phyloP scores from a whole-genome alignment of 2,797 vertebrate species.

The Mormyrus proboscirostris region DNA sequence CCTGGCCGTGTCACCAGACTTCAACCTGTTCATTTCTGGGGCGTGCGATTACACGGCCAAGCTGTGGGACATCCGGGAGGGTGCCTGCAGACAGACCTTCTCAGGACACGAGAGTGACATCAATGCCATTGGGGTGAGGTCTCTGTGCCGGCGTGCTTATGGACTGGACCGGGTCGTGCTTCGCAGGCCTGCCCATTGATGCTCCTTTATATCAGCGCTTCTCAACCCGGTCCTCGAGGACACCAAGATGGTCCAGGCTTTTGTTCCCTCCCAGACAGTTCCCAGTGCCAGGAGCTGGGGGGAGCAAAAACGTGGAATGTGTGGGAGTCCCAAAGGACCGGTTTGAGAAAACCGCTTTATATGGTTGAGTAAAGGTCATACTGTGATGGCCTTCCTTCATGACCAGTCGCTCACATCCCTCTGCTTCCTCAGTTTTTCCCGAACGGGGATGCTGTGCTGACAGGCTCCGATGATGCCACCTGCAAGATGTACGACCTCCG shows the following conservation, averaged over 20 bases:
- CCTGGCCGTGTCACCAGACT: conserved; percentile 85
- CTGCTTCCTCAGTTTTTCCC: conserved; percentile 80
- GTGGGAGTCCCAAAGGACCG: background rate
- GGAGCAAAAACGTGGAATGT: background rate
- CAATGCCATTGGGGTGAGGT: conserved; percentile 83
- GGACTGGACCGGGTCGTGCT: background rate
- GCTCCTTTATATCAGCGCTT: background rate
- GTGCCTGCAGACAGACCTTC: conserved; percentile 86
- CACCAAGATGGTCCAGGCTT: background rate
- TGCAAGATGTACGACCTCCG: conserved; percentile 89
- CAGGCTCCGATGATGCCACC: conserved; percentile 87
- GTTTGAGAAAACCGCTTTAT: background rate
- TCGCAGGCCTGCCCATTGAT: background rate
- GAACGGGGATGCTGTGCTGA: conserved; percentile 89
- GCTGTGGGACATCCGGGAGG: conserved; percentile 93
- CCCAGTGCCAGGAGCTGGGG: background rate
- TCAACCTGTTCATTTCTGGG: conserved; percentile 88
- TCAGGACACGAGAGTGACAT: conserved; percentile 91
- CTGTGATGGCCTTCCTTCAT: background rate
- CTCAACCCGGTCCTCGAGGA: background rate
- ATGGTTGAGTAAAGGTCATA: background rate
- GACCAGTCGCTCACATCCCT: background rate
- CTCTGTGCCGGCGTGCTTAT: background rate
- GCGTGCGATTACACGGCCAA: conserved; percentile 93
- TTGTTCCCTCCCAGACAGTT: background rate